Evolutionary conservation across 2,888 invertebrate species (phyloP), one percentile per base, ranked within the genome.

Genomic region (Adelognathus sp.): DNA sequence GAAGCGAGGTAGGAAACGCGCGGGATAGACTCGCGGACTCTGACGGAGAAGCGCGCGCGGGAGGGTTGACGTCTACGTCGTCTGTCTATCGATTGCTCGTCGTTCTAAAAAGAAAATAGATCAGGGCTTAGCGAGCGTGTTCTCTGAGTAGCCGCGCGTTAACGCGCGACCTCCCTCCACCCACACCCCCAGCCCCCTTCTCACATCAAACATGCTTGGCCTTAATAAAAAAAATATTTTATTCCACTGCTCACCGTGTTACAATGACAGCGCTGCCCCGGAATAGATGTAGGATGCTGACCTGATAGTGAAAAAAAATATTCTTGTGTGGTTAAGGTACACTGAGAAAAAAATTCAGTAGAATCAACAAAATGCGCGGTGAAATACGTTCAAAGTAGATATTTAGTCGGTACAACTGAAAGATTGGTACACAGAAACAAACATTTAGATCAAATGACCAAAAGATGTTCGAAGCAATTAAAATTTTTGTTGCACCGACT

Each of bases 91-190:
- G 82, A 84, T 83, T 84, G 79, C 75, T 76, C 76, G 56, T 71
- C 78, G 80, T 74, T 81, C 78, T 80, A 81, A 80, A 84, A 84
- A 81, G 82, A 84, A 83, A 83, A 85, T 84, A 83, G 83, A 85
- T 85, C 83, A 82, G 79, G 82, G 81, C 76, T 79, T 52, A 39
- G 39, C 36, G 52, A 56, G 44, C 56, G 41, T 21, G 58, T 70
- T 73, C 63, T 50, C 58, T 24, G 46, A 50, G 52, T 73, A 33
- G 50, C 71, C 64, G n/a, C 76, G 41, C 58, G 56, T 76, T 71
- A 33, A 73, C 69, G 69, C 56, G 54, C 56, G 61, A 54, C 46
- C 77, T 77, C 77, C 50, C 67, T 61, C 72, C 63, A 70, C 27
- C 11, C 67, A 16, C 9, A 50, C 52, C 31, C 61, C 46, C 50